phyloP scores from a whole-genome alignment of 1,140 invertebrate genomes.

The Idris sp. region DNA sequence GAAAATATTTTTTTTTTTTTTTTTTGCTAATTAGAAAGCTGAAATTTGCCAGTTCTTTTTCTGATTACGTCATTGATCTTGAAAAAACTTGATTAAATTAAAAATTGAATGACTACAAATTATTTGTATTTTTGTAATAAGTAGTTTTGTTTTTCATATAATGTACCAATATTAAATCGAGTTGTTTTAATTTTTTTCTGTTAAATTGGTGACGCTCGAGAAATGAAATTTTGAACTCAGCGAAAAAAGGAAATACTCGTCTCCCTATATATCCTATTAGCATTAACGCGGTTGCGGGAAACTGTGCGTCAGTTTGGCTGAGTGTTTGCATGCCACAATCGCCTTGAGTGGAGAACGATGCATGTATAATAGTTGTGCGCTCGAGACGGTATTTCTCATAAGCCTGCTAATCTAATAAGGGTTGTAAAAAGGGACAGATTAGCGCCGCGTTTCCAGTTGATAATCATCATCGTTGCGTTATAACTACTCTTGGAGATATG shows the following conservation, averaged over 20 bases:
- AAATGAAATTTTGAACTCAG: constrained; percentile 39
- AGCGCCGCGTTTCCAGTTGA: not conserved
- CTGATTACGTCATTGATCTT: too few relatives aligned
- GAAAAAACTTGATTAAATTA: too few relatives aligned
- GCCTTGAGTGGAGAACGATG: constrained; percentile 44
- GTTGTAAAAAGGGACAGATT: constrained; percentile 17
- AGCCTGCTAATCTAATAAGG: constrained; percentile 22
- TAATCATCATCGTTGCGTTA: constrained; percentile 3
- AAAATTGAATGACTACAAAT: too few relatives aligned
- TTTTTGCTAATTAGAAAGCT: too few relatives aligned
- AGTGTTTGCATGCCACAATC: constrained; percentile 52
- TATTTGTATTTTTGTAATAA: too few relatives aligned
- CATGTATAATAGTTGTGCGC: constrained; percentile 31
- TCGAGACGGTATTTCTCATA: constrained; percentile 30
- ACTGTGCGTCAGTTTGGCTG: constrained; percentile 31
- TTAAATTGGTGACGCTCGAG: constrained; percentile 13
- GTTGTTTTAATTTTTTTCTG: constrained; percentile 29
- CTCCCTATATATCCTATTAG: constrained; percentile 40
- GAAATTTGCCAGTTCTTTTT: too few relatives aligned
- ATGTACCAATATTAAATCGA: too few relatives aligned
- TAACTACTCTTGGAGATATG: not conserved
- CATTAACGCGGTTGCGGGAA: constrained; percentile 36
- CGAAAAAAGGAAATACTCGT: constrained; percentile 26
- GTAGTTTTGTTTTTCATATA: too few relatives aligned
- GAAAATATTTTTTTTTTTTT: too few relatives aligned